Base-by-base conservation (phyloP, 2,888 invertebrate genomes). In the Lomographa bimaculata region DNA sequence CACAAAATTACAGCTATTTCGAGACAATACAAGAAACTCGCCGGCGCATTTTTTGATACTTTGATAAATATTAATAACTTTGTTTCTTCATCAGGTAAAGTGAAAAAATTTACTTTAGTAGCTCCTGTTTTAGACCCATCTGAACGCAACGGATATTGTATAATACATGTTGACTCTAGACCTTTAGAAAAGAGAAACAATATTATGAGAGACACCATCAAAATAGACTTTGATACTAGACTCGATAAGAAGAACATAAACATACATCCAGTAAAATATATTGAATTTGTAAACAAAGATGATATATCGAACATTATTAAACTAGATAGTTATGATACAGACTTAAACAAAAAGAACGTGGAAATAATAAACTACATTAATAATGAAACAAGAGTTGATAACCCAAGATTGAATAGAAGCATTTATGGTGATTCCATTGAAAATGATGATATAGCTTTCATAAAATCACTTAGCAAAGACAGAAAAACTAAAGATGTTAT, bases 181-280 rank as follows among this genome's bases (percentile, higher is more conserved):
- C 58, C 69, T 2, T 51, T 50, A 7, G 53, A 64, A 1, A 59
- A 47, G 38, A 57, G 49, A 2, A 67, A 53, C 18, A 57, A 58
- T 3, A 57, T 62, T 1, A 59, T 63, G 48, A 71, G 80, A 46
- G 62, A 82, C 5, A 56, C 57, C 1, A 41, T 83, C 0, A 77
- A 64, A 49, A 70, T 87, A 6, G 45, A 61, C 12, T 85, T 87
- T 18, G 72, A 86, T 46, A 84, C 86, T 0, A 56, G 49, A 7
- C n/a, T 73, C 3, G 55, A 52, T n/a, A n/a, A n/a, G n/a, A n/a
- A n/a, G n/a, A n/a, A n/a, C n/a, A n/a, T n/a, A 14, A 14, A 14
- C 14, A 14, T 14, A 14, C 3, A 14, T 14, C 2, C 14, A 14
- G 14, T 3, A 14, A 14, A 14, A n/a, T n/a, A n/a, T n/a, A n/a